Evolutionary conservation across 2,888 invertebrate species (phyloP).

Genomic region (Drosophila niveifrons): DNA sequence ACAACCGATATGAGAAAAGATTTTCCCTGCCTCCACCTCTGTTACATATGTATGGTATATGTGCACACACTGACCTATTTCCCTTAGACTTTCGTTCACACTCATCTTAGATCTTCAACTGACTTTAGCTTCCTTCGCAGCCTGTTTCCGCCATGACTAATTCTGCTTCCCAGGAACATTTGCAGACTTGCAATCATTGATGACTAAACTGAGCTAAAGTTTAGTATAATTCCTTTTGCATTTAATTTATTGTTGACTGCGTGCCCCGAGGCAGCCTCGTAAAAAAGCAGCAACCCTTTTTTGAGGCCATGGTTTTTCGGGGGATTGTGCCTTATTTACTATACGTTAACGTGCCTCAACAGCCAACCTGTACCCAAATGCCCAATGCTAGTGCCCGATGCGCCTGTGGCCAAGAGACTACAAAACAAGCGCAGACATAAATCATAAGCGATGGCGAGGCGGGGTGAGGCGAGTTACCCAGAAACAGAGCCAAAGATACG

Average conservation of each 20-base stretch:
- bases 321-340: conserved; percentile 68
- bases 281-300: conserved; percentile 67
- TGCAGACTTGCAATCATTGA: conserved; percentile 68
- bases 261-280: conserved; percentile 49
- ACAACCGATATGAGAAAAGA: no score
- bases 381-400: conserved; percentile 30
- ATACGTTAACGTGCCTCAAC: conserved; percentile 54
- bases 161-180: conserved; percentile 51
- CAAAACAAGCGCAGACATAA: conserved; percentile 73
- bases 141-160: conserved; percentile 43
- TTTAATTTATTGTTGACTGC: conserved; percentile 74
- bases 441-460: conserved; percentile 67
- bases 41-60: no score
- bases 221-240: conserved; percentile 78
- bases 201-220: conserved; percentile 71
- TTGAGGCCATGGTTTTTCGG: conserved; percentile 41
- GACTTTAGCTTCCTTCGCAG: background rate
- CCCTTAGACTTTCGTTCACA: background rate
- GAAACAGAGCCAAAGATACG: conserved; percentile 60
- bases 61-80: conserved; percentile 17
- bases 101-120: background rate
- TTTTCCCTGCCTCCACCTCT: no score
- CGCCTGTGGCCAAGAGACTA: conserved; percentile 54
- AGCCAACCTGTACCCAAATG: conserved; percentile 53
- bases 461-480: conserved; percentile 27